Conservation (phyloP, 2,113 vertebrate genomes). For the Tetraodon nigroviridis region DNA sequence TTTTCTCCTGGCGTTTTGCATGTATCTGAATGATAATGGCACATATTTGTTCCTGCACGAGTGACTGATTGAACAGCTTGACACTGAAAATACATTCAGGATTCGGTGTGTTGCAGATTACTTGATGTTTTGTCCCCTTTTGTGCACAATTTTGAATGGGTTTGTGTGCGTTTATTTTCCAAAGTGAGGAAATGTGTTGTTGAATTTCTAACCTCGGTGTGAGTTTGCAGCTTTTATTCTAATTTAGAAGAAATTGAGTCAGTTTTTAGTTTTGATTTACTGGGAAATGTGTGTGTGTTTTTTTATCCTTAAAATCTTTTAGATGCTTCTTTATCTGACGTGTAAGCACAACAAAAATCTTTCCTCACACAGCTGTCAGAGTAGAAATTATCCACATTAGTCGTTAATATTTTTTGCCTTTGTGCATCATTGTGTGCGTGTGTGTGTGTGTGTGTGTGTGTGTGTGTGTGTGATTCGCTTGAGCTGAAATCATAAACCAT, state of each 20-base stretch:
- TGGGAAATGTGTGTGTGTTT: neutral
- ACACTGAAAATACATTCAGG: slow-evolving; percentile 36
- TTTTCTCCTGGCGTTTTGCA: slow-evolving; percentile 54
- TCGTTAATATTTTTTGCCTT: neutral
- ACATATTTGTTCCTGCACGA: slow-evolving; percentile 48
- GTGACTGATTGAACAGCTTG: slow-evolving; percentile 54
- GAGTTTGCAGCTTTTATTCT: slow-evolving; percentile 18
- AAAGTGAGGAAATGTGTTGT: slow-evolving; percentile 3
- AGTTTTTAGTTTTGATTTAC: neutral
- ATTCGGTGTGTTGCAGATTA: slow-evolving; percentile 40
- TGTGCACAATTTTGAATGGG: slow-evolving; percentile 23
- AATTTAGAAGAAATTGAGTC: neutral
- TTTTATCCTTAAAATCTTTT: neutral
- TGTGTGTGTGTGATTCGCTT: neutral
- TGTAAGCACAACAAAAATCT: neutral
- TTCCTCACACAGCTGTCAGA: neutral
- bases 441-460: neutral
- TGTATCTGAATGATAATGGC: slow-evolving; percentile 63
- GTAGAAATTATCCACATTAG: neutral
- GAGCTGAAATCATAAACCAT: neutral
- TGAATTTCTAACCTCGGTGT: slow-evolving; percentile 5
- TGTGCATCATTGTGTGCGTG: neutral
- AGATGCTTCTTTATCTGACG: neutral
- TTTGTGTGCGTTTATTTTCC: slow-evolving; percentile 2
- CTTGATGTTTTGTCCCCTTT: slow-evolving; percentile 16